Evolutionary conservation across 2,113 vertebrate genomes (phyloP).

Genomic region (Laticauda laticaudata): DNA sequence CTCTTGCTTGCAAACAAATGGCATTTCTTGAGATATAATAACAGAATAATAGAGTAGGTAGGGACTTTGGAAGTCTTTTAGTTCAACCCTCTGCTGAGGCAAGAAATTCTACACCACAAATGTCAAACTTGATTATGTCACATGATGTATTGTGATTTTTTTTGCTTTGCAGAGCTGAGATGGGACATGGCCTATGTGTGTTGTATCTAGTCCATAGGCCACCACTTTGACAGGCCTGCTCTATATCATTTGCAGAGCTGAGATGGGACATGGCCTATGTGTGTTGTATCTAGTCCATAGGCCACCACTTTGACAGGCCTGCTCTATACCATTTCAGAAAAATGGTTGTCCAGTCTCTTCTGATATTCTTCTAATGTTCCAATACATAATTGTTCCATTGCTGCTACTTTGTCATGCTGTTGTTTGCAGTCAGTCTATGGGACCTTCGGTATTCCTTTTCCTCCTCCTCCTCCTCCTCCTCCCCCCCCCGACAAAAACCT

Average conservation of each 20-base stretch:
- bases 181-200: no score
- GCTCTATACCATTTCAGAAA: neutral
- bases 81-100: neutral
- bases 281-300: no score
- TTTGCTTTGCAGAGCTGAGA: no score
- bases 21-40: neutral
- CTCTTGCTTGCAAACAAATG: neutral
- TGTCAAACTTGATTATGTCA: no score
- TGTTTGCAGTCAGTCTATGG: neutral
- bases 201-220: no score
- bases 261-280: no score
- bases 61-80: neutral
- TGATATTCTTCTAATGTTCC: neutral
- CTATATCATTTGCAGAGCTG: neutral
- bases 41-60: neutral
- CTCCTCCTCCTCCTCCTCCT: neutral
- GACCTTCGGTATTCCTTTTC: neutral
- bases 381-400: neutral
- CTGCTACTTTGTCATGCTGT: neutral
- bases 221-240: no score
- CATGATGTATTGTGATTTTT: no score
- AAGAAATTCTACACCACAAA: neutral
- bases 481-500: neutral
- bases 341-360: neutral
- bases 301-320: no score